Percentiles rank a stretch among this genome's conserved stretches.
phyloP scores from a whole-genome alignment of 2,797 vertebrate genomes.

The Sebastes diploproa region DNA sequence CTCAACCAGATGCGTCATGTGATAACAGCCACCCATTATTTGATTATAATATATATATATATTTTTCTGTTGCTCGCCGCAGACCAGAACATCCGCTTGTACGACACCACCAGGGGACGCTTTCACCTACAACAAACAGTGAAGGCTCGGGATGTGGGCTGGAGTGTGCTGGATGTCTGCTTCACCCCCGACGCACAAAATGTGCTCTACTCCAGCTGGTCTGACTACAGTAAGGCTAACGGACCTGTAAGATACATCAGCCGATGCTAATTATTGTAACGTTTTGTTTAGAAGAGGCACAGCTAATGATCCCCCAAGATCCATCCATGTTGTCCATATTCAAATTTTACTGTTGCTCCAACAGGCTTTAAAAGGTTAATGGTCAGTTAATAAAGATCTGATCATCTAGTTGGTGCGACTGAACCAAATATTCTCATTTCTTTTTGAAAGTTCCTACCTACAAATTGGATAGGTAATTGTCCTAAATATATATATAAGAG shows the following conservation, averaged over 20 bases:
- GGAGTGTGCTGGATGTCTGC: conserved; percentile 93
- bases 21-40: not conserved
- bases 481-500: not conserved
- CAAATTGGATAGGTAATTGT: not conserved
- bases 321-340: not conserved
- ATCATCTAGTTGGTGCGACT: too few relatives aligned
- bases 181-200: conserved; percentile 89
- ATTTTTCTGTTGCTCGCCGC: not conserved
- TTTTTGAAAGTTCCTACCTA: not conserved
- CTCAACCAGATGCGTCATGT: not conserved
- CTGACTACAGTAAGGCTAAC: conserved; percentile 91
- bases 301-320: not conserved
- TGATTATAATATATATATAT: not conserved
- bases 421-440: too few relatives aligned
- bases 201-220: conserved; percentile 95
- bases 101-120: conserved; percentile 86
- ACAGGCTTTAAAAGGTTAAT: not conserved
- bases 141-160: conserved; percentile 92
- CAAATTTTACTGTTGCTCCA: not conserved
- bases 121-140: conserved; percentile 86
- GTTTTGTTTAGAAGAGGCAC: not conserved
- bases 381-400: not conserved
- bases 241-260: not conserved
- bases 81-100: conserved; percentile 93
- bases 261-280: not conserved